A percentile compares a stretch with the other conserved stretches of the same genome.
phyloP scores from a whole-genome alignment of 2,797 vertebrate genomes.

The Bufotes viridis region DNA sequence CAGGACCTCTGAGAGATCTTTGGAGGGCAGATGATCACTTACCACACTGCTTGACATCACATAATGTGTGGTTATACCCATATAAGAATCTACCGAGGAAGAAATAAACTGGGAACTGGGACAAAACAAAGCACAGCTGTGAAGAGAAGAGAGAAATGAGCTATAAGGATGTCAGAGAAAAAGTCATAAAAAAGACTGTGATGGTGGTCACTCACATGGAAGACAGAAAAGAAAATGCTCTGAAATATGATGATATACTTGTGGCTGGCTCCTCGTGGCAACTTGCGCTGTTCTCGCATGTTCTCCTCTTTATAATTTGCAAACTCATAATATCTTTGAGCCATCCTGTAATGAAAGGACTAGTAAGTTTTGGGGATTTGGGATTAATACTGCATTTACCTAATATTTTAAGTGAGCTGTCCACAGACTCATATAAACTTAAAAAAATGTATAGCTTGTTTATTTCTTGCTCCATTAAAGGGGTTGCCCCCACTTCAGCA shows the following conservation, averaged over 20 bases:
- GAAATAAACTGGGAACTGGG: slow-evolving; percentile 88
- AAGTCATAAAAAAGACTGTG: fast-evolving
- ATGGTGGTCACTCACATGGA: slow-evolving; percentile 80
- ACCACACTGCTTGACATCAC: slow-evolving; percentile 82
- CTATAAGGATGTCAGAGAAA: too few species aligned
- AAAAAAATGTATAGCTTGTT: neutral
- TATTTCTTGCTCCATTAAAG: too few species aligned
- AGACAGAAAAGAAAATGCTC: slow-evolving; percentile 84
- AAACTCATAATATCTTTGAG: slow-evolving; percentile 94
- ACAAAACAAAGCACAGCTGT: slow-evolving; percentile 90
- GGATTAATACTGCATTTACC: neutral
- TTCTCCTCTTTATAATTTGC: slow-evolving; percentile 88
- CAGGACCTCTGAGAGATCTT: neutral
- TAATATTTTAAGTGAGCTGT: too few species aligned
- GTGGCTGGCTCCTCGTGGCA: slow-evolving; percentile 82
- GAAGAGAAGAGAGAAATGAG: neutral
- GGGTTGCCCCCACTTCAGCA: too few species aligned
- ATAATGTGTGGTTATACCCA: slow-evolving; percentile 79
- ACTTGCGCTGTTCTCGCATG: slow-evolving; percentile 81
- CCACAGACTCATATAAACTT: neutral
- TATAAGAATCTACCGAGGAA: slow-evolving; percentile 83
- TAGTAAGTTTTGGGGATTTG: neutral
- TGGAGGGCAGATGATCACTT: slow-evolving; percentile 63
- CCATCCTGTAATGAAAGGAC: slow-evolving; percentile 81
- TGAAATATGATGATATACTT: slow-evolving; percentile 88